Evolutionary conservation across 2,797 vertebrate species (phyloP), one percentile per base, ranked within the genome.

Genomic region (Rhadinocentrus ornatus): DNA sequence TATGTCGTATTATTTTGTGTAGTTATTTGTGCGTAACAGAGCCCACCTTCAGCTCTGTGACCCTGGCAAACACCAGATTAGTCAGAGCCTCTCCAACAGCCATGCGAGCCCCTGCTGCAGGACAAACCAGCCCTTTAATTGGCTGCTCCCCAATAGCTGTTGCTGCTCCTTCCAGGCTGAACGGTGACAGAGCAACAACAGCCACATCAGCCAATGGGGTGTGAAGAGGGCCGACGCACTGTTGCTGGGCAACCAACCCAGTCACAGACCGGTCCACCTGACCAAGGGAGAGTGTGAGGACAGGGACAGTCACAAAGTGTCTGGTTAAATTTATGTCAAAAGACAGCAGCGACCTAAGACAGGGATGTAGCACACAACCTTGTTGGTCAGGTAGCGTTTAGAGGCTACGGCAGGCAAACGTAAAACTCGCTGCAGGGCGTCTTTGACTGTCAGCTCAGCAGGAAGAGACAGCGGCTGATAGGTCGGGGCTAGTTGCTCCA

Each of bases 231-330:
- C 97, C 97, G 0, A 99, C 96, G 9, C 97, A 98, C 87, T 99
- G 97, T 86, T 99, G 97, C 90, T 98, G 97, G 35, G 97, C 97
- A 81, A 98, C 96, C 79, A 99, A 90, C 35, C 97, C 97, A 0
- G 96, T 95, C 83, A 99, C 97, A 0, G 97, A 98, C 35, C 97
- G 96, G 88, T 99, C 97, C 89, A 98, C 97, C 97, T 98, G 80
- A 34, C 34, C 44, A 24, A 22, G 58, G 24, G 59, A 24, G 48
- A 39, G 48, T 20, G 32, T 1, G 39, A 31, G 67, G 20, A 58
- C 2, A 22, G 0, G 0, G 16, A 69, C 20, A 68, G 58, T 62
- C 50, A 67, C 62, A 39, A 22, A 32, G 44, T 18, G 35, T 63
- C 44, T 64, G 27, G 27, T 69, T 18, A 62, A 6, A 64, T 32